A percentile compares a stretch with the other conserved stretches of the same genome.
phyloP scores from a whole-genome alignment of 1,140 invertebrate genomes.

The Vollenhovia emeryi region DNA sequence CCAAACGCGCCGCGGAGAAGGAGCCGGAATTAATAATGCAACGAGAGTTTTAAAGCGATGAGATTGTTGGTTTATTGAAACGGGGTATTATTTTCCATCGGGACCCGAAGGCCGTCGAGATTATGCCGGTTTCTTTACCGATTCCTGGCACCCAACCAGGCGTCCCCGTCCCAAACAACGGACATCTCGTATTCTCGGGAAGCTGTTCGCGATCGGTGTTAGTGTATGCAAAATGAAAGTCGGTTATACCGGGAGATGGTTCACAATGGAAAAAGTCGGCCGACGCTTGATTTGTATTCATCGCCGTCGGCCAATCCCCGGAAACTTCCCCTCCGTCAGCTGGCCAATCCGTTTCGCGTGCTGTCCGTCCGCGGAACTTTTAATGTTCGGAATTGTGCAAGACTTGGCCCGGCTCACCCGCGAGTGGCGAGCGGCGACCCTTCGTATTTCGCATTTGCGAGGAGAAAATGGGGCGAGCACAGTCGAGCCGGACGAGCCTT shows the following conservation, averaged over 20 bases:
- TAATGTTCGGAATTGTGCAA: conserved; percentile 39
- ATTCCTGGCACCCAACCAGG: conserved; percentile 25
- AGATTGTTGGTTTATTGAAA: conserved; percentile 11
- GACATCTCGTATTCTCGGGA: conserved; percentile 26
- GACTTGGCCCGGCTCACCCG: conserved; percentile 23
- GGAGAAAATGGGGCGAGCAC: conserved; percentile 18
- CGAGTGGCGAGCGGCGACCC: conserved; percentile 1
- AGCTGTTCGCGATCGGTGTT: conserved; percentile 49
- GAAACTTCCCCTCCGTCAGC: conserved; percentile 46
- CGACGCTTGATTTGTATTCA: conserved; percentile 66
- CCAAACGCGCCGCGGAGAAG: too few relatives aligned
- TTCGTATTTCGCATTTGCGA: conserved; percentile 21
- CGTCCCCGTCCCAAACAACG: conserved; percentile 22
- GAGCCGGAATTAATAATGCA: too few relatives aligned
- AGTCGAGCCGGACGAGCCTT: background rate
- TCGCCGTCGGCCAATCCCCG: conserved; percentile 36
- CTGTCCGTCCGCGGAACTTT: conserved; percentile 25
- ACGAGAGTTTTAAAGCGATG: background rate
- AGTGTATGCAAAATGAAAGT: conserved; percentile 61
- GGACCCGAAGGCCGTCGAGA: background rate
- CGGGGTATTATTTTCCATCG: conserved; percentile 1
- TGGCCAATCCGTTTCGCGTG: conserved; percentile 24
- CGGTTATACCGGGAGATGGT: conserved; percentile 50
- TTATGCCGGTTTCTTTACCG: background rate
- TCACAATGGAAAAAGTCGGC: conserved; percentile 60